These are phyloP conservation scores for Dendroctonus ponderosae DNA, from an alignment of 1,140 invertebrate genomes.

Conservation along the genomic window DNA sequence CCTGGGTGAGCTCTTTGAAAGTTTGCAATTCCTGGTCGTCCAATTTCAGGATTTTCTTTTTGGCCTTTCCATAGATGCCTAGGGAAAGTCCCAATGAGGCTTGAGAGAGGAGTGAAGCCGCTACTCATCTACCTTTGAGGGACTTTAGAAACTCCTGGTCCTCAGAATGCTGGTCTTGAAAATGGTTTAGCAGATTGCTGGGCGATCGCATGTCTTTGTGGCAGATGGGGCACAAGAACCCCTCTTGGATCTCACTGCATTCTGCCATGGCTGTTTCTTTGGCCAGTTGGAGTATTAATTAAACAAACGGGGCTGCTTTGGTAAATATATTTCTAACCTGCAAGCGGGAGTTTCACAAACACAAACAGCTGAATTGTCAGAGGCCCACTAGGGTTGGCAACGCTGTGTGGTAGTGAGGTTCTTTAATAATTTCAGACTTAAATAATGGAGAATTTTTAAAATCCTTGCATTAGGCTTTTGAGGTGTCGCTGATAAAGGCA, in stretches of 20 bases:
- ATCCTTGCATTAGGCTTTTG: slow-evolving; percentile 13
- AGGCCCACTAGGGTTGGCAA: too few species aligned
- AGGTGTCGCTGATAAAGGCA: slow-evolving; percentile 64
- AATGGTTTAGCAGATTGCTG: slow-evolving; percentile 78
- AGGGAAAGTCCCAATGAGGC: slow-evolving; percentile 36
- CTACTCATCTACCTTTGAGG: slow-evolving; percentile 68
- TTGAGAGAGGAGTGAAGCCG: neutral
- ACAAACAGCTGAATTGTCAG: too few species aligned
- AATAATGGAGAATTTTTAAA: neutral
- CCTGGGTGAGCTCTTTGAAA: slow-evolving; percentile 53
- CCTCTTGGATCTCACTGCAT: slow-evolving; percentile 58
- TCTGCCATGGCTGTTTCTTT: slow-evolving; percentile 19
- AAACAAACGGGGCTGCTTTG: too few species aligned
- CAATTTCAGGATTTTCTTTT: slow-evolving; percentile 82
- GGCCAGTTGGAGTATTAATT: neutral
- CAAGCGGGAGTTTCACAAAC: too few species aligned
- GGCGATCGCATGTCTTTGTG: slow-evolving; percentile 83
- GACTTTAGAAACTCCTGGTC: slow-evolving; percentile 87
- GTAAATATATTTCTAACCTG: too few species aligned
- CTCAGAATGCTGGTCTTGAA: slow-evolving; percentile 84
- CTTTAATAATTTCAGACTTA: neutral
- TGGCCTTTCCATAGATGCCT: slow-evolving; percentile 85
- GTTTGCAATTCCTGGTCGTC: slow-evolving; percentile 65
- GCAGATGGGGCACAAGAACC: slow-evolving; percentile 92
- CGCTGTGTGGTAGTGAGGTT: too few species aligned